phyloP scores from a whole-genome alignment of 2,797 vertebrate species.

The Crocidura indochinensis region DNA sequence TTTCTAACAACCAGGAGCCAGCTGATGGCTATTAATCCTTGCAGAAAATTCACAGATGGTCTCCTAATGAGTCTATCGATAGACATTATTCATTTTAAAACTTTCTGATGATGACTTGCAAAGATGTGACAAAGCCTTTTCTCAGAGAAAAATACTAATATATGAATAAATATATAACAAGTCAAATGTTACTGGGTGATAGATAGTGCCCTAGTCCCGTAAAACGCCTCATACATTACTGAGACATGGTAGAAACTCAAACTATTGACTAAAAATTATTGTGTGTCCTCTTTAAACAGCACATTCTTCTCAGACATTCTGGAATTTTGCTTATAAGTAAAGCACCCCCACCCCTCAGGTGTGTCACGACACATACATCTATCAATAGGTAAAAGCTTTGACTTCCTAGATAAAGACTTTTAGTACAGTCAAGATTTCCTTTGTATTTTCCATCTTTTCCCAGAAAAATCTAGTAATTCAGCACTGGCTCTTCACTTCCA shows the following conservation, averaged over 20 bases:
- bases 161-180: neutral
- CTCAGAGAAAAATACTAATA: slow-evolving; percentile 45
- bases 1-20: slow-evolving; percentile 48
- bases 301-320: slow-evolving; percentile 28
- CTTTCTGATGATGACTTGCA: slow-evolving; percentile 58
- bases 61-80: neutral
- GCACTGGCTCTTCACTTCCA: neutral
- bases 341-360: neutral
- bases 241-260: neutral
- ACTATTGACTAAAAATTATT: slow-evolving; percentile 37
- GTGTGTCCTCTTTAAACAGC: slow-evolving; percentile 13
- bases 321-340: too few species aligned
- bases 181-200: neutral
- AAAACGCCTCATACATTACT: neutral
- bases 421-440: neutral
- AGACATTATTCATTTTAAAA: slow-evolving; percentile 14
- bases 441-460: neutral
- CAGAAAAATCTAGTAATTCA: neutral
- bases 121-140: slow-evolving; percentile 42
- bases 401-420: neutral
- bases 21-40: slow-evolving; percentile 32
- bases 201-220: neutral
- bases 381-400: neutral
- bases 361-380: neutral
- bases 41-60: slow-evolving; percentile 54